phyloP scores from a whole-genome alignment of 2,888 invertebrate genomes.

The Gonocerus acuteangulatus region DNA sequence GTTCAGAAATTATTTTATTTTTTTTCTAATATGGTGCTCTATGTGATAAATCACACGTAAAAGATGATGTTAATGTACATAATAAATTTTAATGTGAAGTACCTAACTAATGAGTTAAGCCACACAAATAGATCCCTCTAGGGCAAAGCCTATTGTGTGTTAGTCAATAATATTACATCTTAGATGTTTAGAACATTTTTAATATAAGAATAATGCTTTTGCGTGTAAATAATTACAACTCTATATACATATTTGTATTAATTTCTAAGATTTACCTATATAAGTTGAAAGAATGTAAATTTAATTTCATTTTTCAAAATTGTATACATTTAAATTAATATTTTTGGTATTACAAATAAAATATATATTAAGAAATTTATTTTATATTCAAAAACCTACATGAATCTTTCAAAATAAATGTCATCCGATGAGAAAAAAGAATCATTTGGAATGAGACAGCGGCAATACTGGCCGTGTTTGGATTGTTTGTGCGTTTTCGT shows the following conservation, averaged over 20 bases:
- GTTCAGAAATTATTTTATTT: too few relatives aligned
- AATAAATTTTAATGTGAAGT: slow-evolving; percentile 8
- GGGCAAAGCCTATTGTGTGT: slow-evolving; percentile 20
- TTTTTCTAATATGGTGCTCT: slow-evolving; percentile 6
- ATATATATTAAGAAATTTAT: too few relatives aligned
- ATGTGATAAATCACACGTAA: slow-evolving; percentile 11
- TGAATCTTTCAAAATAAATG: too few relatives aligned
- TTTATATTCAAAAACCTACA: too few relatives aligned
- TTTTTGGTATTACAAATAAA: too few relatives aligned
- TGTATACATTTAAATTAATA: not conserved
- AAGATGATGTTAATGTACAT: slow-evolving; percentile 5
- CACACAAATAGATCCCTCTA: slow-evolving; percentile 23
- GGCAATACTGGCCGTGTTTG: too few relatives aligned
- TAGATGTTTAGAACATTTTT: not conserved
- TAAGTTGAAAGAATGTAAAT: not conserved
- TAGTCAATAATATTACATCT: slow-evolving; percentile 18
- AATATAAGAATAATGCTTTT: slow-evolving; percentile 6
- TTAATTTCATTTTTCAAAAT: not conserved
- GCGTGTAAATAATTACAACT: slow-evolving; percentile 13
- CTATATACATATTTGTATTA: slow-evolving; percentile 3
- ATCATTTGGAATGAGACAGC: too few relatives aligned
- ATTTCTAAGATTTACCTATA: not conserved
- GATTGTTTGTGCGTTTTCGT: too few relatives aligned
- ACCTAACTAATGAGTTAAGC: slow-evolving; percentile 11
- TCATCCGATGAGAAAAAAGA: too few relatives aligned